Evolutionary conservation across 2,113 vertebrate species (phyloP), one percentile per base, ranked within the genome.

Genomic region (Psittacula cyanocephala): DNA sequence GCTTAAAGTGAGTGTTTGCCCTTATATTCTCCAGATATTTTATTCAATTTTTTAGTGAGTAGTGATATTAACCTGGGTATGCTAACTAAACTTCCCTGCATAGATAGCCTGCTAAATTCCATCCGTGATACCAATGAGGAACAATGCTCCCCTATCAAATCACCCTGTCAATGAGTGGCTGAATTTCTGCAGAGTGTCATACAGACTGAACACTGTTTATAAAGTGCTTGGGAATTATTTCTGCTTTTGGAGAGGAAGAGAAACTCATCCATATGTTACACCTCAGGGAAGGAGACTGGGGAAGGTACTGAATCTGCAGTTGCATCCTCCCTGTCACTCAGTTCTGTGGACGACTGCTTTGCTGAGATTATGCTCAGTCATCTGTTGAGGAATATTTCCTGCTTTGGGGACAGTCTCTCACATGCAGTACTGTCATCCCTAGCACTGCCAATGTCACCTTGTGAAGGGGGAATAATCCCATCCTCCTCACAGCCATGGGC

Each of bases 381-480:
- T 50, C 64, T 90, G 49, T 57, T 70, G 63, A 88, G 65, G 50
- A 5, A 8, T 57, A 29, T 64, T 85, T 87, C 29, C 24, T 50
- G 14, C 39, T 72, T 43, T 24, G 33, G 28, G 35, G 12, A 55
- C 49, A 89, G 17, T 64, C 33, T 71, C 27, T 55, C 27, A 52
- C 18, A 19, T 86, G 37, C 31, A 57, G 22, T 62, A 63, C 33
- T 52, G 37, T 65, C 88, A 77, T 35, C 50, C 12, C n/a, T 33
- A 41, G 29, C n/a, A 41, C 15, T 49, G 49, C 11, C 46, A 53
- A 13, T 0, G 0, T 78, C 9, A 23, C 11, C 23, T 46, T 83
- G 17, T 17, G 13, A 27, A 35, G 6, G 18, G 31, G 31, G 41
- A 86, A 43, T 50, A 81, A 60, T 37, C 27, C 29, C 44, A 19